phyloP scores from a whole-genome alignment of 2,888 invertebrate species.

The Drosophila mercatorum region DNA sequence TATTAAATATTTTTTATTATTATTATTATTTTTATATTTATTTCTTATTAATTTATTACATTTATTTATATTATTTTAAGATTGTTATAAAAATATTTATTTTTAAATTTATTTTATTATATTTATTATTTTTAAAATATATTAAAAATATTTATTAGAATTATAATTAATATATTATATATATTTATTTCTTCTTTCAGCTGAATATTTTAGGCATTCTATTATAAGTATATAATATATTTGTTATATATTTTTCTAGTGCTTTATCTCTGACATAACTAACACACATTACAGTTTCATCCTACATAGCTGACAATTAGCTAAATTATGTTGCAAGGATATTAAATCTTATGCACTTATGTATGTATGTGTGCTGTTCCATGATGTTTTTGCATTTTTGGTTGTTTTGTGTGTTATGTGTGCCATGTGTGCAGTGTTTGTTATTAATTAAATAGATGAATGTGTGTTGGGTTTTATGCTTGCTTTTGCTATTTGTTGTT shows the following conservation, averaged over 20 bases:
- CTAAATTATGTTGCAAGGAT: constrained; percentile 5
- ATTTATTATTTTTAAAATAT: not conserved
- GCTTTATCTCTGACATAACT: not conserved
- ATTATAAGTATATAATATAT: no score
- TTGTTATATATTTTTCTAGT: no score
- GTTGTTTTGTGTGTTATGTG: constrained; percentile 21
- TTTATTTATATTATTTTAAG: no score
- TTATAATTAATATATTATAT: not conserved
- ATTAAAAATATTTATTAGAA: no score
- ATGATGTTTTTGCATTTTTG: not conserved
- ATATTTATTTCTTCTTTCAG: not conserved
- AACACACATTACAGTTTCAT: not conserved
- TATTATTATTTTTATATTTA: no score
- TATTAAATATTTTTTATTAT: no score
- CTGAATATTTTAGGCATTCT: not conserved
- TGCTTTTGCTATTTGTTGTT: constrained; percentile 11
- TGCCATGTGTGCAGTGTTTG: constrained; percentile 54
- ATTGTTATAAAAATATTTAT: not conserved
- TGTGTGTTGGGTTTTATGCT: constrained; percentile 50
- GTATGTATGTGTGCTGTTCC: no score
- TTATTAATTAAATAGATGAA: constrained; percentile 71
- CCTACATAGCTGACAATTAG: not conserved
- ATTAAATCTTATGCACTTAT: not conserved
- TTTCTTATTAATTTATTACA: no score
- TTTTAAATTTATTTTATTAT: no score